A percentile compares a stretch with the other conserved stretches of the same genome.
phyloP scores from a whole-genome alignment of 2,797 vertebrate genomes.

The Megaceryle alcyon region DNA sequence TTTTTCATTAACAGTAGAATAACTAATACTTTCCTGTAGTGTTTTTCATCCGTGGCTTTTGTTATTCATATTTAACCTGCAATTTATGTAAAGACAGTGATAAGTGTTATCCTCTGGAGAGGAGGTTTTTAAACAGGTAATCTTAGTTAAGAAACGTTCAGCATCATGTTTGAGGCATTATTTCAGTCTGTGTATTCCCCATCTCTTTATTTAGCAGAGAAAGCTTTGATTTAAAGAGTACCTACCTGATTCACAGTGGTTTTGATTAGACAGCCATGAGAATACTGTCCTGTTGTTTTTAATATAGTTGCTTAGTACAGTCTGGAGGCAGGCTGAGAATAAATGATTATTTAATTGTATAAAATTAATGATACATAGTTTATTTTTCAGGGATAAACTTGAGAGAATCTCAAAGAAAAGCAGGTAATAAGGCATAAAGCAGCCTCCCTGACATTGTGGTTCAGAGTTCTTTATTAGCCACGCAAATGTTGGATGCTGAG shows the following conservation, averaged over 20 bases:
- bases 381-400: neutral
- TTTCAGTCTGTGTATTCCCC: neutral
- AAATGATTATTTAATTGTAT: neutral
- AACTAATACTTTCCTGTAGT: neutral
- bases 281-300: neutral
- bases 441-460: neutral
- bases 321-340: neutral
- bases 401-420: neutral
- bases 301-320: neutral
- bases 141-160: neutral
- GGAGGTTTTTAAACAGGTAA: neutral
- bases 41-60: neutral
- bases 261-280: neutral
- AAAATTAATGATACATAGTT: neutral
- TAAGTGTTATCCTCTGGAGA: neutral
- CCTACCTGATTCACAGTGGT: neutral
- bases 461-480: no score
- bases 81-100: neutral
- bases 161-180: neutral
- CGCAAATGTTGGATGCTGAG: accelerated
- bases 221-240: neutral
- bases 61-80: neutral
- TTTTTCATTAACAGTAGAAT: neutral
- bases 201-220: neutral
- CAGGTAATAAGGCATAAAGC: neutral